phyloP scores from a whole-genome alignment of 2,888 invertebrate species.

The Lasioglossum villosulum region DNA sequence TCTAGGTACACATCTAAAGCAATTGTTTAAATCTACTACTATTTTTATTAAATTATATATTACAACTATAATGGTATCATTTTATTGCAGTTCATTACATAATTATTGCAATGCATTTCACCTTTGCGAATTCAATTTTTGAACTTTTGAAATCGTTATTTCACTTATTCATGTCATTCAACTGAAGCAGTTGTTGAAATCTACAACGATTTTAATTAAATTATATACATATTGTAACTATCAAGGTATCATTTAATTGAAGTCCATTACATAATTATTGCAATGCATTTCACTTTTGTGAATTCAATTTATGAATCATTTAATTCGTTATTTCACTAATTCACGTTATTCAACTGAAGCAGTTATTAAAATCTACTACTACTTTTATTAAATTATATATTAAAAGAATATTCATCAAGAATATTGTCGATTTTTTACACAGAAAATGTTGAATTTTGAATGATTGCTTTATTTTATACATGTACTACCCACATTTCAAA shows the following conservation, averaged over 20 bases:
- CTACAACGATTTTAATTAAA: too few species aligned
- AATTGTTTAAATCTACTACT: too few species aligned
- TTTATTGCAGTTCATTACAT: neutral
- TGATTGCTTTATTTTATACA: too few species aligned
- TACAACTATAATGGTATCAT: too few species aligned
- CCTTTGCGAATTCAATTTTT: neutral
- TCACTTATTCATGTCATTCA: neutral
- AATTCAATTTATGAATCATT: neutral
- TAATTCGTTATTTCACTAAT: neutral
- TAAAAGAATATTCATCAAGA: neutral
- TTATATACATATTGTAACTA: too few species aligned
- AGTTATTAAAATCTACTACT: too few species aligned
- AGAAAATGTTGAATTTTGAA: neutral
- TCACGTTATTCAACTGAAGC: neutral
- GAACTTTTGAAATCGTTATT: neutral
- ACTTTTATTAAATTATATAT: too few species aligned
- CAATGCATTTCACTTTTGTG: neutral
- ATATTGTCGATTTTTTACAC: neutral
- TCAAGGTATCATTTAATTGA: too few species aligned
- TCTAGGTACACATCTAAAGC: neutral
- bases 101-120: neutral
- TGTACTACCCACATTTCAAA: too few species aligned
- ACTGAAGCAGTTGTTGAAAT: too few species aligned
- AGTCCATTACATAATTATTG: neutral
- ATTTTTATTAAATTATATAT: neutral